phyloP scores from a whole-genome alignment of 2,888 invertebrate species.

The Idaea biselata region DNA sequence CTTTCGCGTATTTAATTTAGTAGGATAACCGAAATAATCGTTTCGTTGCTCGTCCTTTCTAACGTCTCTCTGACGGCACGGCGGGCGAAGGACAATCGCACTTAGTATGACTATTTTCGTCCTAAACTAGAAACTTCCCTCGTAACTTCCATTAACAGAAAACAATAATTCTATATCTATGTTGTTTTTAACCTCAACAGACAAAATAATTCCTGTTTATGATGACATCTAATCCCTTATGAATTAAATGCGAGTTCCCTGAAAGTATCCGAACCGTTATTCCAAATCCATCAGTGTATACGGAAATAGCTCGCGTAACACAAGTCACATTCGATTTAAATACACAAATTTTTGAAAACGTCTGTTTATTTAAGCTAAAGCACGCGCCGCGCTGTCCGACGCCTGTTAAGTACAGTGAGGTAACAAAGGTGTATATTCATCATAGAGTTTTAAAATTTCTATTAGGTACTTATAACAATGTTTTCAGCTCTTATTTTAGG shows the following conservation, averaged over 20 bases:
- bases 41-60: no score
- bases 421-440: no score
- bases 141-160: constrained; percentile 49
- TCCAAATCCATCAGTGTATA: constrained; percentile 72
- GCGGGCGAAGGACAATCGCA: background rate
- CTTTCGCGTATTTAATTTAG: no score
- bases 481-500: no score
- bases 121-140: constrained; percentile 39
- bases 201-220: constrained; percentile 80
- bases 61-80: no score
- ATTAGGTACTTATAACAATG: no score
- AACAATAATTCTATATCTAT: constrained; percentile 51
- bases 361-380: constrained; percentile 77
- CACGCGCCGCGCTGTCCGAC: constrained; percentile 40
- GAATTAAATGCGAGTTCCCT: constrained; percentile 74
- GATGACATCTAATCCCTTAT: constrained; percentile 80
- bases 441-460: no score
- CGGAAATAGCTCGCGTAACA: constrained; percentile 74
- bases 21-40: no score
- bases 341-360: constrained; percentile 79
- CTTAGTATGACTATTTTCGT: constrained; percentile 38
- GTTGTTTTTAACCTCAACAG: constrained; percentile 77
- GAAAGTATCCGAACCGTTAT: constrained; percentile 68
- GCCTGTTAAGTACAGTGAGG: constrained; percentile 4
- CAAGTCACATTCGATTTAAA: constrained; percentile 79